Conservation (phyloP, 2,888 invertebrate genomes). For the Doris montereyensis region DNA sequence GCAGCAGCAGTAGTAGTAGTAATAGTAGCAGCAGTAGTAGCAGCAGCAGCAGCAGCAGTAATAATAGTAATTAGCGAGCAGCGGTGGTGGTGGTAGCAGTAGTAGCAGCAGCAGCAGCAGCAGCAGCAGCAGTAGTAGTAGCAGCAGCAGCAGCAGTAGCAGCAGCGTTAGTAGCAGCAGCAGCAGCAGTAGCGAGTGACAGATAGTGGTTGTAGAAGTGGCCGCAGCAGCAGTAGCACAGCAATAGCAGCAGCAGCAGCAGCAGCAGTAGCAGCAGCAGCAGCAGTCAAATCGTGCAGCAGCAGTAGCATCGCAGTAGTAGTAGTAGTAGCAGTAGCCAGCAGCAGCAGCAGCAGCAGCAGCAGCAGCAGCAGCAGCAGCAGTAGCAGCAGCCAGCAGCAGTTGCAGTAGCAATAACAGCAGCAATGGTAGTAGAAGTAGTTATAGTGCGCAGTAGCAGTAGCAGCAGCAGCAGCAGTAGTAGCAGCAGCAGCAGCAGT, state of each 20-base stretch:
- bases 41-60: constrained; percentile 39
- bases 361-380: neutral
- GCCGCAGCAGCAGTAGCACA: no score
- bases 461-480: neutral
- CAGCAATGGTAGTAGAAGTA: neutral
- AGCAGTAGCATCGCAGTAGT: no score
- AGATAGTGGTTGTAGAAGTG: no score
- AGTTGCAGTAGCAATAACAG: neutral
- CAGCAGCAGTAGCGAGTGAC: no score
- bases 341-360: neutral
- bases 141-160: neutral
- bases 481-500: neutral
- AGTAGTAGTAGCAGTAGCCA: no score
- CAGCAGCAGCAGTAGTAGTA: neutral
- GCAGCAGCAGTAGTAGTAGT: constrained; percentile 33
- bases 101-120: constrained; percentile 35
- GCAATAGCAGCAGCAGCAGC: no score
- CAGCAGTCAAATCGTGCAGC: no score
- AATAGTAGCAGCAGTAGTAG: constrained; percentile 41
- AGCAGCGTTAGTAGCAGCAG: no score
- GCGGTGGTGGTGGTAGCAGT: constrained; percentile 42
- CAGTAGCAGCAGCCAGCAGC: neutral
- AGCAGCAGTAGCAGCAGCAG: no score
- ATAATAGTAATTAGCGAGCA: no score
- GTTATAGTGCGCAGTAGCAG: no score